Evolutionary conservation across 2,797 vertebrate genomes (phyloP), one percentile per base, ranked within the genome.

Genomic region (Brachyalestes nurse): DNA sequence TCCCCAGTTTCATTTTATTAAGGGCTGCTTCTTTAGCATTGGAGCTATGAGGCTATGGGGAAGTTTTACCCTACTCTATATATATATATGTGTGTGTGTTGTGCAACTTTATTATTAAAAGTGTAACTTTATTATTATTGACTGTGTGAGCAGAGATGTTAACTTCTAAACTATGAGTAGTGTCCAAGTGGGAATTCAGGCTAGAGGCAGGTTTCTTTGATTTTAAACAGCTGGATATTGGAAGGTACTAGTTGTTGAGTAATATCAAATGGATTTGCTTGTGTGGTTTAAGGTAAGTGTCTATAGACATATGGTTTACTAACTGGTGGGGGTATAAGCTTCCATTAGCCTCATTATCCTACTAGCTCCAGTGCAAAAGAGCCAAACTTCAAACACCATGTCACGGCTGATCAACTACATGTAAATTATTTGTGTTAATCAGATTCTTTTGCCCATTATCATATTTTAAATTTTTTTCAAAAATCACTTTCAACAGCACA

Each of bases 401-500:
- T 10, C 57, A 23, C 9, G 5, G 2, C 6, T 23, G n/a, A 58
- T 23, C 12, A 6, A 58, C n/a, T 23, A 58, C n/a, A 21, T 23
- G 19, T 58, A n/a, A 17, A 10, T 1, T 58, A 58, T 9, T 5
- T 58, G 0, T 58, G 57, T 58, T 19, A 57, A 57, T 57, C 17
- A 57, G 49, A 51, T 51, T 51, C 12, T 51, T 51, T 57, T 42
- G 28, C 28, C 28, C 67, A 3, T 28, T 47, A 12, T 23, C 34
- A 51, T 73, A 64, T 55, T 16, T 64, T 19, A 34, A 65, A 7
- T 14, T 17, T 2, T 42, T 66, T 66, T 34, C 64, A 17, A 21
- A 2, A 70, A 45, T 12, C 55, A 70, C 13, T 34, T 5, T 7
- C 71, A 78, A 42, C 17, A 65, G 78, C 45, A 75, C 45, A 51